Evolutionary conservation across 2,888 invertebrate species (phyloP), one percentile per base, ranked within the genome.

Genomic region (Dascillus cervinus): DNA sequence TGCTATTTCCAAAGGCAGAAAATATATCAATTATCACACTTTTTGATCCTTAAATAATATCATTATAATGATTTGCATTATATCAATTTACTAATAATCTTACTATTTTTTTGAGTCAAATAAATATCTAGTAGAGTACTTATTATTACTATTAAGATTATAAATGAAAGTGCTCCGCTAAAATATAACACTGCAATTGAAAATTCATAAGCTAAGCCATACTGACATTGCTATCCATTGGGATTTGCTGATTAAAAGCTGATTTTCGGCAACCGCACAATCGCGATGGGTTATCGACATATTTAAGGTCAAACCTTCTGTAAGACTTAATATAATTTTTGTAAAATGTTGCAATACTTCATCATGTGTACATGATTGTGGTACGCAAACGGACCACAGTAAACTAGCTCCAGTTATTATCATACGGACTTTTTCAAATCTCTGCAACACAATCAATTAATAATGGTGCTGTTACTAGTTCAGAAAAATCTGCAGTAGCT

Each of bases 331-430:
- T 29, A 60, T 42, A 4, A 48, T 49, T 37, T 52, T 52, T 14
- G 53, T 49, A 32, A 60, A 55, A 37, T 62, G 56, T 8, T 34
- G 30, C 13, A 57, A 39, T 2, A 66, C 46, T 19, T 66, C 64
- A 1, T 45, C 26, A 2, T 50, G 32, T 4, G 46, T 44, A 43
- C 71, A 70, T 2, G 60, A 53, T 13, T 62, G 53, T 8, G 70
- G 70, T 12, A 68, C 39, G 41, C 68, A 68, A 17, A 66, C 56
- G 1, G 66, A 60, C 54, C 63, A 54, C 9, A 49, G 51, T 12
- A 63, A 20, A 30, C 43, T 37, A 14, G 47, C 45, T 27, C 38
- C 46, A 29, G 51, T 42, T 13, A 58, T 32, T 11, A 50, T 45
- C n/a, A 26, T 22, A 15, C 44, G 47, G 3, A 53, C 29, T 38